Percentiles rank a stretch among this genome's conserved stretches.
These are phyloP conservation scores for Molossus alvarezi DNA, from an alignment of 2,797 vertebrate genomes.

Conservation along the genomic window DNA sequence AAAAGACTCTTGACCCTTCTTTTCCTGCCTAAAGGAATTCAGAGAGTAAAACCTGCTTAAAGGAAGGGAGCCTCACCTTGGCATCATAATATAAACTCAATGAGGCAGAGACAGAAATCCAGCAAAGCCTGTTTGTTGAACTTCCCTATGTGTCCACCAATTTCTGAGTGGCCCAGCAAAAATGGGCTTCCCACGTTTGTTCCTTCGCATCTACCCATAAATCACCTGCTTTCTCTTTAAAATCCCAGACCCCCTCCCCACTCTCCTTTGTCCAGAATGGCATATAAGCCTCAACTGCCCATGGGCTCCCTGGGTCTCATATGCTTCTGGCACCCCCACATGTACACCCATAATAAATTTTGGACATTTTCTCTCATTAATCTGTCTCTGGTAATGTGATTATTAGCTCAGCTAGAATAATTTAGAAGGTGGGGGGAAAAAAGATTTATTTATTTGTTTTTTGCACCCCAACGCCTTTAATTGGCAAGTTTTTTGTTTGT, in stretches of 20 bases:
- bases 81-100: neutral
- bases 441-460: neutral
- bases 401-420: neutral
- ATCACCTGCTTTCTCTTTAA: neutral
- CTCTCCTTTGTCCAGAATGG: neutral
- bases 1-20: neutral
- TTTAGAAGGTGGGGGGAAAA: neutral
- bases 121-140: neutral
- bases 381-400: neutral
- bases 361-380: neutral
- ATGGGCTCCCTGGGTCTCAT: neutral
- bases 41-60: neutral
- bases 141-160: neutral
- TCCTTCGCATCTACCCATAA: neutral
- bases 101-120: neutral
- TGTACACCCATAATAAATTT: neutral
- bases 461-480: neutral
- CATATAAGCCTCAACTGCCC: neutral
- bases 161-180: neutral
- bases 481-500: neutral
- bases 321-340: neutral
- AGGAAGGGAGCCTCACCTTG: neutral
- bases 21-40: neutral
- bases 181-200: neutral
- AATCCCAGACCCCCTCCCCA: neutral